Evolutionary conservation across 2,113 vertebrate genomes (phyloP).

Genomic region (Fregata magnificens): DNA sequence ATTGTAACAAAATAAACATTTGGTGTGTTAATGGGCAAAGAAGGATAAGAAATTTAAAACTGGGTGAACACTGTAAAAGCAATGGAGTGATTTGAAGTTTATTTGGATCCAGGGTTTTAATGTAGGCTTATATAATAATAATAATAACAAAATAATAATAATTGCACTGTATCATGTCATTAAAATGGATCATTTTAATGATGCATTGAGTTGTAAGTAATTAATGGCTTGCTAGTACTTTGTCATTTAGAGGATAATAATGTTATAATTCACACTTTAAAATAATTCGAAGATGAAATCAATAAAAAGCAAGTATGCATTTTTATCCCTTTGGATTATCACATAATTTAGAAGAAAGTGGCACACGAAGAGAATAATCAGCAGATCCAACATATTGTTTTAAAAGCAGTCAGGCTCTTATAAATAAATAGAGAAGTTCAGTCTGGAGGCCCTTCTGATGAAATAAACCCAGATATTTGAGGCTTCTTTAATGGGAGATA

Average conservation of each 20-base stretch:
- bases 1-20: background rate
- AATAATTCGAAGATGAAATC: background rate
- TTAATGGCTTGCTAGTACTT: slow-evolving; percentile 1
- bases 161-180: background rate
- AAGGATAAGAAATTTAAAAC: background rate
- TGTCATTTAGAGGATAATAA: background rate
- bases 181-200: background rate
- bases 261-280: background rate
- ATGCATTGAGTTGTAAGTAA: background rate
- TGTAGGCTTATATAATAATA: background rate
- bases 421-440: background rate
- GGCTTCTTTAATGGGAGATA: background rate
- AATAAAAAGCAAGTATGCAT: background rate
- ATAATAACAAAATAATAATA: background rate
- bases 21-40: background rate
- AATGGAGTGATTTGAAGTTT: background rate
- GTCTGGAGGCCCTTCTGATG: background rate
- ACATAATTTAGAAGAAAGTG: background rate
- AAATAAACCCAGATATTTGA: background rate
- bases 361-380: background rate
- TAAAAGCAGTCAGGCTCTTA: background rate
- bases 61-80: background rate
- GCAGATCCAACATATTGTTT: background rate
- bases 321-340: background rate
- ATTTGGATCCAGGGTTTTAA: background rate